Base-by-base conservation (phyloP, 2,113 vertebrate genomes). In the Misgurnus mizolepis region DNA sequence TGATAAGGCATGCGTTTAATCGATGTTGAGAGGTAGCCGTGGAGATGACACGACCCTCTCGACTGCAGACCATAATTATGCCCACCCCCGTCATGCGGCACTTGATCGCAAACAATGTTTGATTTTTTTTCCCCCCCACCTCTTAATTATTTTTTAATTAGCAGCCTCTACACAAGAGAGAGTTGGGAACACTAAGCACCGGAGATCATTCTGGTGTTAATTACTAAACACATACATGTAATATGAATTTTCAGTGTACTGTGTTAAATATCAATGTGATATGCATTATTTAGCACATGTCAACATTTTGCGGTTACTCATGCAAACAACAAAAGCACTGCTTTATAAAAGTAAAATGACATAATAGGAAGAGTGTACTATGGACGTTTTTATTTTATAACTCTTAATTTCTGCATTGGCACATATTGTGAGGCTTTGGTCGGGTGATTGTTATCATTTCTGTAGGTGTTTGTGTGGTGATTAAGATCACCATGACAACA, bases 21-120 rank as follows among this genome's bases (percentile, higher is more conserved):
- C 76, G 80, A 71, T 84, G 80, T 83, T 81, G 82, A 86, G 79
- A 86, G 85, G 85, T 83, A 86, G 77, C 60, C 76, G 61, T 82
- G 82, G 79, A 68, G 82, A 80, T 76, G 76, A 80, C 69, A 79
- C 70, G 76, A 86, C 85, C 82, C 85, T 79, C 82, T 83, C 62
- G 49, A 67, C 10, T 60, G 53, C 50, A 55, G 70, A 68, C 82
- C 80, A 60, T 86, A 83, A 86, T 86, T 82, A 78, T 73, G 69
- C 80, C 85, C 76, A 80, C 77, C 49, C 34, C 71, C 77, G 41
- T 41, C 4, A 61, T 80, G 62, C 77, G 71, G 71, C 61, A 64
- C 74, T 75, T 80, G 72, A 78, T 82, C 77, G 43, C 71, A 76
- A 85, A 79, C 83, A 80, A 70, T 61, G 72, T 76, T 68, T 76